A percentile compares a stretch with the other conserved stretches of the same genome.
Evolutionary conservation across 2,888 invertebrate genomes (phyloP).

Genomic region (Parapristionchus giblindavisi): DNA sequence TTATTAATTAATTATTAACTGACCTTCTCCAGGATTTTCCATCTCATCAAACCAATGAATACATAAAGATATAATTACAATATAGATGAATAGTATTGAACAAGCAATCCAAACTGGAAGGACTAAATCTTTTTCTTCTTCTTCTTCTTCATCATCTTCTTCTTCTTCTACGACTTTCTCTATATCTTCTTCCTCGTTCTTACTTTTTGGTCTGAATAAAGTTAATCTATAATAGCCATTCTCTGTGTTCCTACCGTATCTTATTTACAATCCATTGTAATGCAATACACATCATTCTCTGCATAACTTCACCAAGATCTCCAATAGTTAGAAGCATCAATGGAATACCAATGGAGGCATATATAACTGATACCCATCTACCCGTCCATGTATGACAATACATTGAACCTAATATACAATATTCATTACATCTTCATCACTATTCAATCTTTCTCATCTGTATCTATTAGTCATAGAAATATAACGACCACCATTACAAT

Average conservation of each 20-base stretch:
- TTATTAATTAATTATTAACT: not conserved
- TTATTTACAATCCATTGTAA: constrained; percentile 8
- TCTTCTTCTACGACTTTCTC: not conserved
- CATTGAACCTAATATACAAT: constrained; percentile 49
- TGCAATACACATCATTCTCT: constrained; percentile 43
- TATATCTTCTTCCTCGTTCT: not conserved
- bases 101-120: constrained; percentile 29
- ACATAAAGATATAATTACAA: not conserved
- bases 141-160: constrained; percentile 23
- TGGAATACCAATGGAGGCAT: constrained; percentile 55
- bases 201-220: no score
- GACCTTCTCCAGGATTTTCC: not conserved
- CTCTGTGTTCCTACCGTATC: not conserved
- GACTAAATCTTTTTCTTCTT: not conserved
- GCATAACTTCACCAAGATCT: constrained; percentile 57
- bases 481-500: not conserved
- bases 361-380: constrained; percentile 51
- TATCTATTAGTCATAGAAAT: not conserved
- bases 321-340: constrained; percentile 58
- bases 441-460: not conserved
- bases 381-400: constrained; percentile 55
- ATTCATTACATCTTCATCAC: not conserved
- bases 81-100: constrained; percentile 3
- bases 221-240: no score
- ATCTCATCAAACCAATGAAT: constrained; percentile 1